Conservation (phyloP, 2,797 vertebrate genomes). For the Hypotaenidia philippensis region DNA sequence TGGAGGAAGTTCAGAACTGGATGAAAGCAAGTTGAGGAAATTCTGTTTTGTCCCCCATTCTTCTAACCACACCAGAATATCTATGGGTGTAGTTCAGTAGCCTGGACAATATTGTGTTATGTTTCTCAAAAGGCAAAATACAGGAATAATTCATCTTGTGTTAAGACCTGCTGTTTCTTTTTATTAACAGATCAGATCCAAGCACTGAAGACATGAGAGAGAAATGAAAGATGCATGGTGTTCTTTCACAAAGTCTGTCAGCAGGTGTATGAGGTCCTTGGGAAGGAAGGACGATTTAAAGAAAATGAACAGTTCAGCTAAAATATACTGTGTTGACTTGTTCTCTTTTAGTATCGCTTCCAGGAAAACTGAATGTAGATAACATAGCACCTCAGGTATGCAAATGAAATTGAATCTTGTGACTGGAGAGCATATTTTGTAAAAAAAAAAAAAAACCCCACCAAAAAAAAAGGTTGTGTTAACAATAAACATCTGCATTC, state of each 20-base stretch:
- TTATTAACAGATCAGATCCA: slow-evolving; percentile 84
- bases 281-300: slow-evolving; percentile 33
- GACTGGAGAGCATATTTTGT: not conserved
- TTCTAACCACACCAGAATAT: not conserved
- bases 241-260: slow-evolving; percentile 34
- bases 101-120: not conserved
- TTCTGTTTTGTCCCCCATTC: not conserved
- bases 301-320: not conserved
- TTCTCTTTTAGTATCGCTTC: slow-evolving; percentile 61
- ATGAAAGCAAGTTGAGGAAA: not conserved
- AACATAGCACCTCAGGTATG: slow-evolving; percentile 46
- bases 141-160: not conserved
- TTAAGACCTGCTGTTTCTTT: slow-evolving; percentile 36
- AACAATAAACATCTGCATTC: slow-evolving; percentile 45
- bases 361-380: slow-evolving; percentile 59
- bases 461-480: not conserved
- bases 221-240: not conserved
- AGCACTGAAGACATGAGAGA: slow-evolving; percentile 83
- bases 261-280: slow-evolving; percentile 5
- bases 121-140: not conserved
- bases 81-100: not conserved
- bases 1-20: not conserved
- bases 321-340: slow-evolving; percentile 43
- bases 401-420: slow-evolving; percentile 38
- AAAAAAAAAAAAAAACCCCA: not conserved